These are phyloP conservation scores for Zootoca vivipara DNA, from an alignment of 2,113 vertebrate genomes.

Conservation along the genomic window DNA sequence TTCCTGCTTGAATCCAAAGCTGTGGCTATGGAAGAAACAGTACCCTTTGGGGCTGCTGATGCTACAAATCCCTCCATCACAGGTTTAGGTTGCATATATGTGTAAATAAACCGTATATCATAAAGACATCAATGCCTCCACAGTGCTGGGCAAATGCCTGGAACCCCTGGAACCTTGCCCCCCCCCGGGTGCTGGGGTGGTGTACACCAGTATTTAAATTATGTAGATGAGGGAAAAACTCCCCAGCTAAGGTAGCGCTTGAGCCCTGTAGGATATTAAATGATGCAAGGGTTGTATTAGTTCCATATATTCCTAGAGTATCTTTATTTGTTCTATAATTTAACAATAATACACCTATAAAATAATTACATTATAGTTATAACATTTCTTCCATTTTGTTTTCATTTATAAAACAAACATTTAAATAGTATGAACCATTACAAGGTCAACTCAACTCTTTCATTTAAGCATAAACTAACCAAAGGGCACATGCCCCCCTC, in stretches of 20 bases:
- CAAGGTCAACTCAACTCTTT: constrained; percentile 76
- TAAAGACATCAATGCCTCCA: too few species aligned
- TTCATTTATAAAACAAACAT: constrained; percentile 80
- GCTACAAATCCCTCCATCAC: too few species aligned
- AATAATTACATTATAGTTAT: constrained; percentile 84
- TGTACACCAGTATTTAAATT: not conserved
- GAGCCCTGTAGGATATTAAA: not conserved
- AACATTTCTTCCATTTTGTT: constrained; percentile 77
- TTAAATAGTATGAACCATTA: constrained; percentile 81
- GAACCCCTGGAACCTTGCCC: not conserved
- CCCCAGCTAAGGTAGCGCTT: not conserved
- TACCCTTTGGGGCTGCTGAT: too few species aligned
- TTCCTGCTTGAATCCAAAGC: too few species aligned
- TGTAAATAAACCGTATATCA: too few species aligned
- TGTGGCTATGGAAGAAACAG: too few species aligned
- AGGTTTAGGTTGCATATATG: too few species aligned
- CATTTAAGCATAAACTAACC: constrained; percentile 20
- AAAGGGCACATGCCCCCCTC: constrained; percentile 69
- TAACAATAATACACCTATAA: constrained; percentile 80
- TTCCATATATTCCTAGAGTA: constrained; percentile 73
- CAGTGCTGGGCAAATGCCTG: too few species aligned
- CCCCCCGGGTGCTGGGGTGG: too few species aligned
- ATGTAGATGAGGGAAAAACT: not conserved
- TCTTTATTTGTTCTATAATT: constrained; percentile 85
- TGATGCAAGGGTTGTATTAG: constrained; percentile 36